Evolutionary conservation across 2,888 invertebrate species (phyloP), one percentile per base, ranked within the genome.

Genomic region (Drosophila engyochracea): DNA sequence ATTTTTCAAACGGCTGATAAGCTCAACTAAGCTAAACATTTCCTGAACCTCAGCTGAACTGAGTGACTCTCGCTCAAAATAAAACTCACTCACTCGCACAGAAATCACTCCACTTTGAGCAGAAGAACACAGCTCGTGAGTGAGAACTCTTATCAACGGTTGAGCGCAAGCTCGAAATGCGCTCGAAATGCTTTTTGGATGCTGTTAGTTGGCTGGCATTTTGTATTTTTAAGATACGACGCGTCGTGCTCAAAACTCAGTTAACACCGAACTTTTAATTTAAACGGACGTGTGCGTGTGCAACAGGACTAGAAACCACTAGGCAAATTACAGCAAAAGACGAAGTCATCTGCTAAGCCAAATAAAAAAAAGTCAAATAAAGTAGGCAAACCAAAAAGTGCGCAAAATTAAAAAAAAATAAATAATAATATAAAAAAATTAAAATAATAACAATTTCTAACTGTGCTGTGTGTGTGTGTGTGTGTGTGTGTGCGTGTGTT

Each of bases 261-360:
- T 93, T 90, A 86, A 86, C 87, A 88, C 86, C 90, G 91, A 91
- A 91, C 93, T 89, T 91, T 92, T 85, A 91, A 89, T 89, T 86
- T 83, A 91, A 85, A 82, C 92, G 92, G 93, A 91, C 91, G 93
- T 85, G 78, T 63, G 30, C 22, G 67, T 68, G 67, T 65, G 62
- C 62, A 51, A 65, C 64, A 78, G 72, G 76, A 75, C 76, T 52
- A 71, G 37, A 54, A 41, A 37, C 49, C 35, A n/a, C 9, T 16
- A 61, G 39, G 37, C 28, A 51, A 67, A 49, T 35, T 70, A 22
- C 37, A 30, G 25, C 55, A 65, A 37, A 61, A 70, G 39, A 39
- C 70, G 69, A 69, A 59, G 12, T n/a, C 16, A 6, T n/a, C 16
- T 19, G 25, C 44, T 9, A 28, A 58, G 49, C 37, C 28, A 55